These are phyloP conservation scores for Microcebus tavaratra DNA, from an alignment of 2,113 vertebrate genomes.

Conservation along the genomic window DNA sequence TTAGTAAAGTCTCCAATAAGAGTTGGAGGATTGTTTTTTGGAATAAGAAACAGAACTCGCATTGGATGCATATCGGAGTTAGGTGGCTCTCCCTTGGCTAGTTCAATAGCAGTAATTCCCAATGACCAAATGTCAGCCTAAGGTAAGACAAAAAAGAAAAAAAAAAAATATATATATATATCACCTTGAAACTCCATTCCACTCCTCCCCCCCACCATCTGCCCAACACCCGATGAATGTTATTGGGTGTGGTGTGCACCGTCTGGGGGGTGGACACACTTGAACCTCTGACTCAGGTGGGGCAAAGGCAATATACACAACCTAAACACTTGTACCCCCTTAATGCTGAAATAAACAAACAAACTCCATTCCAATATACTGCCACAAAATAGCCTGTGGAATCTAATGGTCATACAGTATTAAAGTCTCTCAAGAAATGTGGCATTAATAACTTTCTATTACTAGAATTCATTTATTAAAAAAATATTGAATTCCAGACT, in stretches of 20 bases:
- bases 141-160: constrained; percentile 33
- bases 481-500: constrained; percentile 5
- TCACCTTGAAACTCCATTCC: neutral
- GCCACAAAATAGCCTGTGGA: neutral
- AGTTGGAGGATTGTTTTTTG: constrained; percentile 93
- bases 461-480: neutral
- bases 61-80: constrained; percentile 96
- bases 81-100: constrained; percentile 95
- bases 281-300: too few species aligned
- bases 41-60: constrained; percentile 96
- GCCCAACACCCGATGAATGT: too few species aligned
- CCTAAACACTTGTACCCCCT: too few species aligned
- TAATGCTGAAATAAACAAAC: too few species aligned
- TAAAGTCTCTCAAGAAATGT: constrained; percentile 4
- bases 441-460: neutral
- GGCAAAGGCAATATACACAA: too few species aligned
- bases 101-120: constrained; percentile 95
- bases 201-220: neutral
- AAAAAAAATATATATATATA: neutral
- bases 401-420: neutral
- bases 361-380: constrained; percentile 4
- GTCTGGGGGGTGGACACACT: too few species aligned
- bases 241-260: too few species aligned
- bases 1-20: constrained; percentile 93
- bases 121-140: constrained; percentile 97